Evolutionary conservation across 2,797 vertebrate genomes (phyloP), one percentile per base, ranked within the genome.

Genomic region (Spinus olivaceus): DNA sequence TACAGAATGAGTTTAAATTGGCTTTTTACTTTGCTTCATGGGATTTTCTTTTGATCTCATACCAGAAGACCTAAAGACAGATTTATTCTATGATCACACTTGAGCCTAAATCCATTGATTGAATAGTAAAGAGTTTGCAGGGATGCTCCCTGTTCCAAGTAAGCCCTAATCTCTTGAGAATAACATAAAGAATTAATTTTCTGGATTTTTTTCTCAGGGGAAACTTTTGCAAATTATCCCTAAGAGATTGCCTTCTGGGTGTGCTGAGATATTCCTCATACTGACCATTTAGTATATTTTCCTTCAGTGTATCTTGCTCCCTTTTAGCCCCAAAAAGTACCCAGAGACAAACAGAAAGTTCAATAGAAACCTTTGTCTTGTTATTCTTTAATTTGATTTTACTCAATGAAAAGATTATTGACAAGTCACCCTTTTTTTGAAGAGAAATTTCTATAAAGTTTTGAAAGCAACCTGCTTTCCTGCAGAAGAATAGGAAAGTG

Each of bases 1-100:
- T 53, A 83, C 6, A 71, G 61, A 81, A 88, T 94, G 30, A 86
- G 50, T 85, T 92, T 91, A 86, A 82, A 81, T 83, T 86, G 81
- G 8, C 12, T 91, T 87, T 69, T 81, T 77, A 42, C 35, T 89
- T 81, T 74, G 39, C 79, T 85, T 87, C 69, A 81, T 37, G 20
- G 71, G 18, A 71, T 87, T 96, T 96, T 86, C 64, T 90, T 94
- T 94, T 94, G 76, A 83, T 94, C 73, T 94, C 37, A 8, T 54
- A 81, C 30, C 28, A 81, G 13, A 83, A 74, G n/a, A 65, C 35
- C 61, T 88, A 87, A 91, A 90, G 61, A 87, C n/a, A 92, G 60
- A 57, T 83, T 91, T 94, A 69, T 69, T 83, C 25, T 61, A 4
- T 69, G 46, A 85, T 90, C 54, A 90, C 65, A 79, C 18, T 79